These are phyloP conservation scores for Anarrhichthys ocellatus DNA, from an alignment of 2,113 vertebrate genomes.

Conservation along the genomic window DNA sequence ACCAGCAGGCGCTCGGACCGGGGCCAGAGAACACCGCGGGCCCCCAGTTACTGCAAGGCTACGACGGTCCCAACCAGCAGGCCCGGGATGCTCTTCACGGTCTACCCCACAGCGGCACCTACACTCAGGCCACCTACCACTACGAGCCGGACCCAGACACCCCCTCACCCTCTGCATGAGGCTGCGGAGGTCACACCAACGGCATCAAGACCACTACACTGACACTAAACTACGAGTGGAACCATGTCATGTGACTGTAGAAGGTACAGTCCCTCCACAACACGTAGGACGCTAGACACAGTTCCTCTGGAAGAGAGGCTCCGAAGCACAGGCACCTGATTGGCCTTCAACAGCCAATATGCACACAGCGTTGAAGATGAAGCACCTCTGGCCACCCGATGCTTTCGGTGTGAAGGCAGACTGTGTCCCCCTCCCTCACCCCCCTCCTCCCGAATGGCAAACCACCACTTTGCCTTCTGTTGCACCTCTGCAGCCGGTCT, in stretches of 20 bases:
- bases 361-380: not conserved
- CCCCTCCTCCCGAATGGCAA: slow-evolving; percentile 32
- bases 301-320: too few relatives aligned
- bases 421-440: not conserved
- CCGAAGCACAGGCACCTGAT: slow-evolving; percentile 25
- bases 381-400: not conserved
- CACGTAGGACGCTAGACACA: not conserved
- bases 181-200: slow-evolving; percentile 11
- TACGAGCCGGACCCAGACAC: slow-evolving; percentile 88
- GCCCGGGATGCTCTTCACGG: slow-evolving; percentile 45
- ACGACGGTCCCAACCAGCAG: slow-evolving; percentile 59
- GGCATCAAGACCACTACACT: not conserved
- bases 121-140: slow-evolving; percentile 70
- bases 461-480: slow-evolving; percentile 77
- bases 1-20: slow-evolving; percentile 19
- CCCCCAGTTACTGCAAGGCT: slow-evolving; percentile 56
- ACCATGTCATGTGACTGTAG: not conserved
- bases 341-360: slow-evolving; percentile 4
- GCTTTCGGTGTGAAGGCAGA: slow-evolving; percentile 36
- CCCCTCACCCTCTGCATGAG: slow-evolving; percentile 88
- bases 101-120: slow-evolving; percentile 34
- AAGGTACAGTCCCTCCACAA: not conserved
- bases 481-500: slow-evolving; percentile 58
- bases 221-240: not conserved
- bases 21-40: slow-evolving; percentile 7